Evolutionary conservation across 1,140 invertebrate genomes (phyloP), one percentile per base, ranked within the genome.

Genomic region (Papilio aristodemus): DNA sequence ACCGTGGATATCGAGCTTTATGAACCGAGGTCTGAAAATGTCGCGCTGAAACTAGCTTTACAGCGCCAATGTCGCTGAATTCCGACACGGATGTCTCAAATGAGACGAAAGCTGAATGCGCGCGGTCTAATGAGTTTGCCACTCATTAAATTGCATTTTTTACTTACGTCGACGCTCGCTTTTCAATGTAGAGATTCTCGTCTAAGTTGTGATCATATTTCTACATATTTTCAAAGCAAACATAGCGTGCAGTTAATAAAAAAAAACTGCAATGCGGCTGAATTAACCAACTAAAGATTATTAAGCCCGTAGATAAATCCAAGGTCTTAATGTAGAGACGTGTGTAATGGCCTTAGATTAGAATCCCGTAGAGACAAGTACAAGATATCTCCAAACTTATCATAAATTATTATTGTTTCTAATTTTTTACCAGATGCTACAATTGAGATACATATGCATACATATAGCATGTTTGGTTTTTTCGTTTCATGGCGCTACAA

Each of bases 1-100:
- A 57, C 54, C 27, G 32, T 60, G 58, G 32, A 60, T 60, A 60
- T 60, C 58, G 14, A 38, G 58, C 36, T 60, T 60, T 60, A 60
- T 60, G 36, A 10, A 38, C 25, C 54, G 54, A 0, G 13, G 25
- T 54, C 13, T 58, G 25, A 58, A 32, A 58, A 25, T 58, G 54
- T 36, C 54, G 25, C 54, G 43, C n/a, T 17, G 7, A 32, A 27
- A 17, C 57, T 19, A 27, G 58, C 32, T 60, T 14, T 14, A 11
- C 27, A 38, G 36, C 32, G 32, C 58, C 17, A 38, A 36, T 38
- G 58, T 19, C 14, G 36, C 58, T 60, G 13, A 6, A 60, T 14
- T 60, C 32, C 58, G 32, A 37, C 36, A 17, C 27, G 36, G 58
- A 60, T 36, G 32, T 37, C 58, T 38, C 32, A 37, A 60, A 60